Base-by-base conservation (phyloP, 2,797 vertebrate species). In the Dicrostonyx torquatus region DNA sequence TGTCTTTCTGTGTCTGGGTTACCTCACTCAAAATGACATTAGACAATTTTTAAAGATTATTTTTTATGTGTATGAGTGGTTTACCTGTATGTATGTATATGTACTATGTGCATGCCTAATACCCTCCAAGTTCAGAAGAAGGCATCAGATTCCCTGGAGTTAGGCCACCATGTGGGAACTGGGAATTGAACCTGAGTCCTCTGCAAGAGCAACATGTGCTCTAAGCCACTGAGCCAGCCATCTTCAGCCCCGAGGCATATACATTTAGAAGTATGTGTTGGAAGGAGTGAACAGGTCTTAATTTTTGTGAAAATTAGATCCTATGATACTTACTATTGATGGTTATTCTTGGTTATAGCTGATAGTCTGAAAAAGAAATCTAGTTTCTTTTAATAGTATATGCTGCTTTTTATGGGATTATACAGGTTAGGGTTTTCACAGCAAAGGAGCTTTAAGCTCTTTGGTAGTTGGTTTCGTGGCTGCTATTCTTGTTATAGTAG, bases 371-470 rank as follows among this genome's bases (percentile, higher is more conserved):
- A 50, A 84, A 68, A n/a, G 10, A 40, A 91, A 26, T 48, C 40
- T 91, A 77, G 29, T 94, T 79, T 90, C 53, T 85, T 94, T 85
- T 86, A 91, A 90, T 94, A 72, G 5, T 84, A 70, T 10, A 45
- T 60, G 2, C 88, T 94, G 45, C 18, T 60, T 89, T 45, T 43
- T 94, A 84, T 2, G 11, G 66, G 31, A 76, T 89, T 78, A 66
- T 93, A 55, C 58, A 94, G 89, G 6, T 91, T 89, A 88, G 5
- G 11, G 17, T 58, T 94, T 96, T 94, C 90, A 86, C 60, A 45
- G 88, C 73, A 96, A 89, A 91, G 53, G 26, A 77, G 9, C 95
- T 92, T 90, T 93, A 68, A 73, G 53, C 48, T 82, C 13, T 66
- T 93, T 58, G 48, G 66, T 96, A 76, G 17, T 76, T 11, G 18